Percentiles rank a stretch among this genome's conserved stretches.
Conservation (phyloP, 2,113 vertebrate genomes). For the Castor canadensis region DNA sequence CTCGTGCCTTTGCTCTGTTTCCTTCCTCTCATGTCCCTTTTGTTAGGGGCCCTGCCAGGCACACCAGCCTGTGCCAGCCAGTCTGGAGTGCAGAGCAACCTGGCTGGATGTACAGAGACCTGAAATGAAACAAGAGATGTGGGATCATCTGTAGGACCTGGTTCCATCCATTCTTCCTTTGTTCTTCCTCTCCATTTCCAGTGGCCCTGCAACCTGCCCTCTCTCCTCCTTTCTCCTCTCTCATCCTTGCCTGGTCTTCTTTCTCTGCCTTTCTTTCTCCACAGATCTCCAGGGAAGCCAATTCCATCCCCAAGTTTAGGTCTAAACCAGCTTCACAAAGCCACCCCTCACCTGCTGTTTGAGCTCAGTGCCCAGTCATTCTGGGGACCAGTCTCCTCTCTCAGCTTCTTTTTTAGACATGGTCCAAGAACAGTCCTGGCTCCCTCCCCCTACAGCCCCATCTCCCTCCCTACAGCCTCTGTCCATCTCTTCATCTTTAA, state of each 20-base stretch:
- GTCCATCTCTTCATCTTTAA: neutral
- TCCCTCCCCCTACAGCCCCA: fast-evolving
- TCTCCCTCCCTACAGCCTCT: neutral
- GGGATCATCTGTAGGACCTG: fast-evolving
- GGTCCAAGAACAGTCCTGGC: neutral
- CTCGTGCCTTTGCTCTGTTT: neutral
- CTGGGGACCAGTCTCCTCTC: neutral
- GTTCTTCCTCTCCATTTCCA: neutral
- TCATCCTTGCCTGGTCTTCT: neutral
- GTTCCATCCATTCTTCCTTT: too few species aligned
- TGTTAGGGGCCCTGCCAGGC: neutral
- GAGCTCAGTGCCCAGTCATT: fast-evolving
- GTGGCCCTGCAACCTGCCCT: fast-evolving
- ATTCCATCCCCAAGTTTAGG: neutral
- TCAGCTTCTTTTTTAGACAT: neutral
- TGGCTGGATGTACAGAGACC: fast-evolving
- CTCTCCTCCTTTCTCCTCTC: neutral
- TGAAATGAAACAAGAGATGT: fast-evolving
- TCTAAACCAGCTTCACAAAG: neutral
- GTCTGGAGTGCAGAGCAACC: neutral
- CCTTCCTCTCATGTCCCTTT: neutral
- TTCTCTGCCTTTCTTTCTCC: neutral
- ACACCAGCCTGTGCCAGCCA: neutral
- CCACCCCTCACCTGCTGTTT: neutral
- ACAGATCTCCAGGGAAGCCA: neutral